A percentile compares a stretch with the other conserved stretches of the same genome.
Evolutionary conservation across 2,797 vertebrate species (phyloP).

Genomic region (Limosa lapponica): DNA sequence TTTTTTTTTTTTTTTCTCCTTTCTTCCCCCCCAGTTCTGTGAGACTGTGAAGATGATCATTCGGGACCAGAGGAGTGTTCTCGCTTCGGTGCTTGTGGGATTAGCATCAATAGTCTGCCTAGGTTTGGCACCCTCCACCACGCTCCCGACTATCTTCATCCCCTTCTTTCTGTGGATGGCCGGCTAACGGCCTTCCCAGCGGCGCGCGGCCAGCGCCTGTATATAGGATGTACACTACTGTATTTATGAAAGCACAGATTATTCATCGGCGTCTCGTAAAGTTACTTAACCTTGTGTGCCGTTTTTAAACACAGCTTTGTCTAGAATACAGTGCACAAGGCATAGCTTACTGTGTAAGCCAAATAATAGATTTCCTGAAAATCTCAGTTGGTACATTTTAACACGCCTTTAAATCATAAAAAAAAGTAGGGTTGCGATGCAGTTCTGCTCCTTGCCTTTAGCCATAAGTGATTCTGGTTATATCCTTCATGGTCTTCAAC

Average conservation of each 20-base stretch:
- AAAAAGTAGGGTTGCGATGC: neutral
- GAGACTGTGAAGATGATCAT: constrained; percentile 90
- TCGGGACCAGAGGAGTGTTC: constrained; percentile 87
- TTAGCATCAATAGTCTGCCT: constrained; percentile 79
- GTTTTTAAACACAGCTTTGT: neutral
- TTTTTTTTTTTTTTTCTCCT: neutral
- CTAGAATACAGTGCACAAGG: constrained; percentile 14
- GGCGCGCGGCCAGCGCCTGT: neutral
- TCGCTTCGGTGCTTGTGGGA: constrained; percentile 84
- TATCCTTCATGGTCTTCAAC: neutral
- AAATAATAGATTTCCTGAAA: constrained; percentile 64
- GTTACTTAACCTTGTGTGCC: constrained; percentile 55
- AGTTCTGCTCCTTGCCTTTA: constrained; percentile 18
- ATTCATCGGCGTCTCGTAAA: neutral
- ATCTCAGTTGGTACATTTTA: constrained; percentile 37
- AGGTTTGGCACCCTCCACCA: constrained; percentile 81
- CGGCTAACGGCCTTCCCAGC: constrained; percentile 74
- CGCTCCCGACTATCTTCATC: constrained; percentile 83
- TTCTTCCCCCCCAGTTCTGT: constrained; percentile 84
- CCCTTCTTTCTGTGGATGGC: constrained; percentile 96
- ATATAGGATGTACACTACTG: constrained; percentile 58
- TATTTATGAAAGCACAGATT: constrained; percentile 73
- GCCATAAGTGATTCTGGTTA: neutral
- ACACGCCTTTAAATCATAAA: neutral
- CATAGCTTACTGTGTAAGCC: constrained; percentile 80